These are phyloP conservation scores for Apteryx mantelli DNA, from an alignment of 2,113 vertebrate genomes.

Conservation along the genomic window DNA sequence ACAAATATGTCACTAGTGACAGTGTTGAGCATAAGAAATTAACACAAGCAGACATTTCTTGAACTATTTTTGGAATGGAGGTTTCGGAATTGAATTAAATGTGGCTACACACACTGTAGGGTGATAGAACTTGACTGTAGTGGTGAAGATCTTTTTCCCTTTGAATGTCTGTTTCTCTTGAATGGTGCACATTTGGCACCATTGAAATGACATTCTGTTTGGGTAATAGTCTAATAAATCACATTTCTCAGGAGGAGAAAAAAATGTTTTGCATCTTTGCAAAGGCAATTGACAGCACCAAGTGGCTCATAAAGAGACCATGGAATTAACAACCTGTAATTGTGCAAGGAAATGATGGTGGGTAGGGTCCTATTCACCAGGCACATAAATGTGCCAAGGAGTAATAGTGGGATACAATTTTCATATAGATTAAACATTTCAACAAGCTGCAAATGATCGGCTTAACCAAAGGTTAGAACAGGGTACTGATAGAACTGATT, in stretches of 20 bases:
- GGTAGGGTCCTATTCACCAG: background rate
- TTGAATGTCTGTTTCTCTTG: background rate
- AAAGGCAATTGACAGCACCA: background rate
- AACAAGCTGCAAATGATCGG: conserved; percentile 53
- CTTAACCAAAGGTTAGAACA: conserved; percentile 63
- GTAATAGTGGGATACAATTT: conserved; percentile 1
- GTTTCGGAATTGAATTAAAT: conserved; percentile 44
- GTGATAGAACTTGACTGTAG: background rate
- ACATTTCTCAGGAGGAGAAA: conserved; percentile 28
- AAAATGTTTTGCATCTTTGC: background rate
- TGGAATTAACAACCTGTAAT: conserved; percentile 15
- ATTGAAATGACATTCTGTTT: background rate
- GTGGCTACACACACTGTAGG: background rate
- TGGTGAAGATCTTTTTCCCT: background rate
- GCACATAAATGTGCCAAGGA: background rate
- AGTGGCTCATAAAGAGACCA: conserved; percentile 16
- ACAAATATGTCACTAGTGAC: background rate
- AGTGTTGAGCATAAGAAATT: background rate
- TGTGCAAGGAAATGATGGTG: background rate
- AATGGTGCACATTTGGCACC: background rate
- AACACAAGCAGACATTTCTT: background rate
- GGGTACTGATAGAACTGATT: conserved; percentile 48
- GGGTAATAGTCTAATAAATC: conserved; percentile 38
- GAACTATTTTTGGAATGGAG: background rate
- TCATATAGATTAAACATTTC: conserved; percentile 50